A percentile compares a stretch with the other conserved stretches of the same genome.
These are phyloP conservation scores for Crocuta crocuta DNA, from an alignment of 2,113 vertebrate genomes.

Conservation along the genomic window DNA sequence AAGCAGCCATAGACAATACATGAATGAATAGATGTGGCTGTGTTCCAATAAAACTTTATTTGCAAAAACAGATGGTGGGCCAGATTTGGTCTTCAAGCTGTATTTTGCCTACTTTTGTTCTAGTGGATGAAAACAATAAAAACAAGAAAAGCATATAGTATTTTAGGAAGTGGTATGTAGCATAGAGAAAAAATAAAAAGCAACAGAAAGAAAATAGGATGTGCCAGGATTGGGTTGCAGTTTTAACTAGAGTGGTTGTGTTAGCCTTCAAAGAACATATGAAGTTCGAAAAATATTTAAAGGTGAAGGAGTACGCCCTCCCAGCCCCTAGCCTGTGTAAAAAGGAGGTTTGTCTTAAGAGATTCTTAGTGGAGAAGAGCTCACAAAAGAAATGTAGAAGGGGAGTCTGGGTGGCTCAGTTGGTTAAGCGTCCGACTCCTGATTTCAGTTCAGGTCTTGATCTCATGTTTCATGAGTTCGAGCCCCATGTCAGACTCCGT, in stretches of 20 bases:
- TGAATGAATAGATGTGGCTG: not conserved
- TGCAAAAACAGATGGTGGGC: not conserved
- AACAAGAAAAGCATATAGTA: not conserved
- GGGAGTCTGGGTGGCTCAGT: too few relatives aligned
- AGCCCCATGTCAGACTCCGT: too few relatives aligned
- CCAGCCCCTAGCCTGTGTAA: not conserved
- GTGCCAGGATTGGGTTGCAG: not conserved
- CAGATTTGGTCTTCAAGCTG: not conserved
- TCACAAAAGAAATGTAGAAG: not conserved
- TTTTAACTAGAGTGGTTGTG: not conserved
- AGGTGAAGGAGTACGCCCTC: not conserved
- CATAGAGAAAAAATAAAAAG: not conserved
- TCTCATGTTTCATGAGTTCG: too few relatives aligned
- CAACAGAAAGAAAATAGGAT: not conserved
- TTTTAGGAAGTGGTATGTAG: not conserved
- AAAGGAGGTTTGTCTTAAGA: not conserved
- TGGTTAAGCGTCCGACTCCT: too few relatives aligned
- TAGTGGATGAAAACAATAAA: not conserved
- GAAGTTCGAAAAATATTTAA: not conserved
- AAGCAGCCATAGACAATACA: not conserved
- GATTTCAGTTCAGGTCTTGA: too few relatives aligned
- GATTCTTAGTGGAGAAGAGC: not conserved
- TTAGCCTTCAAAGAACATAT: not conserved
- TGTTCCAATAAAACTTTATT: not conserved
- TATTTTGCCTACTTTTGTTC: not conserved